A percentile compares a stretch with the other conserved stretches of the same genome.
Conservation (phyloP, 2,113 vertebrate genomes). For the Sorex fumeus region DNA sequence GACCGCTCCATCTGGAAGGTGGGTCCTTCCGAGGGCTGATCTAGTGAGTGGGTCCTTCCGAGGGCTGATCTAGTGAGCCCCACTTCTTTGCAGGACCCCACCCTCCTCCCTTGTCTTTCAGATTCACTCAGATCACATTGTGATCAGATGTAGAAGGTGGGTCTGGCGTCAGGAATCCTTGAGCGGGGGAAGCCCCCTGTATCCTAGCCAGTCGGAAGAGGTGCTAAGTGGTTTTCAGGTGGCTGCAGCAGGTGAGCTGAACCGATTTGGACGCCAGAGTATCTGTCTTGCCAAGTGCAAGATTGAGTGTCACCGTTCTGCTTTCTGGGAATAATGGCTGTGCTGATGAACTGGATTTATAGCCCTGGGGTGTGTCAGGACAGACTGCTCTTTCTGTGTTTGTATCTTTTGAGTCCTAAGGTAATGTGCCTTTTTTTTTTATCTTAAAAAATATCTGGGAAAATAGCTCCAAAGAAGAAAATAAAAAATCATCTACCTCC, state of each 20-base stretch:
- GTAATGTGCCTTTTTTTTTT: slow-evolving; percentile 30
- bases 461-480: slow-evolving; percentile 9
- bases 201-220: background rate
- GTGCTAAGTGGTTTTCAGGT: slow-evolving; percentile 22
- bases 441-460: slow-evolving; percentile 47
- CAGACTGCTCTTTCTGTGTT: background rate
- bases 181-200: background rate
- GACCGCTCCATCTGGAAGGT: background rate
- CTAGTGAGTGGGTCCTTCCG: background rate
- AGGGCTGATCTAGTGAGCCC: slow-evolving; percentile 21
- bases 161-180: background rate
- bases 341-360: slow-evolving; percentile 64
- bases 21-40: slow-evolving; percentile 12
- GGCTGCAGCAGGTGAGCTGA: background rate
- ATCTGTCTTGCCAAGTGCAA: slow-evolving; percentile 67
- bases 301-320: slow-evolving; percentile 67
- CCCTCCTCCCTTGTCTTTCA: slow-evolving; percentile 16
- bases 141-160: background rate
- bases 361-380: background rate
- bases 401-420: slow-evolving; percentile 54
- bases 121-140: background rate
- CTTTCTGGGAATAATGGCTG: slow-evolving; percentile 80
- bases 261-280: slow-evolving; percentile 66
- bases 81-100: background rate
- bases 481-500: slow-evolving; percentile 24